Percentiles rank a stretch among this genome's conserved stretches.
phyloP scores from a whole-genome alignment of 2,888 invertebrate genomes.

The Penaeus monodon region DNA sequence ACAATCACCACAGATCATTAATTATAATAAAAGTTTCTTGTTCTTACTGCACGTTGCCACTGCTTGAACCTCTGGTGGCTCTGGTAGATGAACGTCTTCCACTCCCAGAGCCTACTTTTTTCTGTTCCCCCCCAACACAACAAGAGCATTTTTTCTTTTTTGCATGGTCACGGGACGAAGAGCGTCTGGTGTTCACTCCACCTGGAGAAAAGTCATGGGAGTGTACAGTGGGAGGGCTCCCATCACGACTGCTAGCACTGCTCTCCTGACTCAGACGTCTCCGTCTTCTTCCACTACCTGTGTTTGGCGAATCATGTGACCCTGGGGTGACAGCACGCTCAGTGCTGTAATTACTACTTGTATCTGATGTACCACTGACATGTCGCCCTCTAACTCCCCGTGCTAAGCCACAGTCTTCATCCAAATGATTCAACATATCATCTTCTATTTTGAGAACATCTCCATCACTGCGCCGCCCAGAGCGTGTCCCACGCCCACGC shows the following conservation, averaged over 20 bases:
- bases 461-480: slow-evolving; percentile 47
- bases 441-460: slow-evolving; percentile 37
- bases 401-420: slow-evolving; percentile 45
- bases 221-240: slow-evolving; percentile 50
- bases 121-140: slow-evolving; percentile 52
- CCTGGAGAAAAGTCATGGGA: slow-evolving; percentile 48
- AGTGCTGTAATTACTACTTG: slow-evolving; percentile 61
- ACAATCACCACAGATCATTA: slow-evolving; percentile 29
- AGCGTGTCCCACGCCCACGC: slow-evolving; percentile 40
- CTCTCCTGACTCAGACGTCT: slow-evolving; percentile 56
- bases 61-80: slow-evolving; percentile 50
- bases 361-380: slow-evolving; percentile 59
- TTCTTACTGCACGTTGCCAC: slow-evolving; percentile 35
- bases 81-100: slow-evolving; percentile 42
- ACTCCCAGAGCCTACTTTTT: slow-evolving; percentile 39
- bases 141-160: slow-evolving; percentile 64
- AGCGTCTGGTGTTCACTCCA: slow-evolving; percentile 60
- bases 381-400: slow-evolving; percentile 45
- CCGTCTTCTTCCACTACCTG: slow-evolving; percentile 37
- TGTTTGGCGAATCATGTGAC: slow-evolving; percentile 37
- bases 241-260: slow-evolving; percentile 61
- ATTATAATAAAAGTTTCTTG: not conserved
- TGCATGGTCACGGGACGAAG: slow-evolving; percentile 64
- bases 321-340: slow-evolving; percentile 50
- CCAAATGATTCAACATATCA: slow-evolving; percentile 40